Percentiles rank a stretch among this genome's conserved stretches.
These are phyloP conservation scores for Oncorhynchus mykiss DNA, from an alignment of 2,113 vertebrate genomes.

Conservation along the genomic window DNA sequence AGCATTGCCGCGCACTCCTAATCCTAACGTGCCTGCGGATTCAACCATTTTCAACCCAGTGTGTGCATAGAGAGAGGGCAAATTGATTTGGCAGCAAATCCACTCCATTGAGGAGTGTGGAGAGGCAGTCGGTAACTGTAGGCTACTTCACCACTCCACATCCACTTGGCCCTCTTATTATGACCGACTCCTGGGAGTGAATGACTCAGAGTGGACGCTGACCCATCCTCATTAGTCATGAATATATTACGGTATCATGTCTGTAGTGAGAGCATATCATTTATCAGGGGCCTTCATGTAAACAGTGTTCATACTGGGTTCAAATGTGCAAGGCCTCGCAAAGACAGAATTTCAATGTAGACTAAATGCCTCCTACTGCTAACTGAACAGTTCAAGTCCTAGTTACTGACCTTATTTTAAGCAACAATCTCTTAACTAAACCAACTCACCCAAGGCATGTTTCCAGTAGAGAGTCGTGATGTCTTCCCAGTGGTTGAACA, in stretches of 20 bases:
- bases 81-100: conserved; percentile 31
- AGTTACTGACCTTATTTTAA: too few species aligned
- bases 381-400: too few species aligned
- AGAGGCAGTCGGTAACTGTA: conserved; percentile 24
- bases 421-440: too few species aligned
- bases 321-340: too few species aligned
- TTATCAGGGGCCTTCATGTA: too few species aligned
- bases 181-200: not conserved
- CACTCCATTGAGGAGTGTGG: conserved; percentile 22
- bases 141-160: conserved; percentile 13
- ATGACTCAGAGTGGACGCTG: too few species aligned
- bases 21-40: conserved; percentile 34
- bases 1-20: conserved; percentile 12
- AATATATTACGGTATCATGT: too few species aligned
- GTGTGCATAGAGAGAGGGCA: conserved; percentile 12
- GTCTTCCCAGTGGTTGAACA: conserved; percentile 42
- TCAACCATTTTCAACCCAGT: conserved; percentile 16
- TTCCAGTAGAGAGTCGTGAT: conserved; percentile 37
- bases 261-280: too few species aligned
- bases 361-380: too few species aligned
- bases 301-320: too few species aligned
- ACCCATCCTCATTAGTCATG: too few species aligned
- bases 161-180: conserved; percentile 26
- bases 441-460: not conserved
- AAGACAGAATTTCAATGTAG: too few species aligned